phyloP scores from a whole-genome alignment of 2,113 vertebrate species.

The Xyrauchen texanus region DNA sequence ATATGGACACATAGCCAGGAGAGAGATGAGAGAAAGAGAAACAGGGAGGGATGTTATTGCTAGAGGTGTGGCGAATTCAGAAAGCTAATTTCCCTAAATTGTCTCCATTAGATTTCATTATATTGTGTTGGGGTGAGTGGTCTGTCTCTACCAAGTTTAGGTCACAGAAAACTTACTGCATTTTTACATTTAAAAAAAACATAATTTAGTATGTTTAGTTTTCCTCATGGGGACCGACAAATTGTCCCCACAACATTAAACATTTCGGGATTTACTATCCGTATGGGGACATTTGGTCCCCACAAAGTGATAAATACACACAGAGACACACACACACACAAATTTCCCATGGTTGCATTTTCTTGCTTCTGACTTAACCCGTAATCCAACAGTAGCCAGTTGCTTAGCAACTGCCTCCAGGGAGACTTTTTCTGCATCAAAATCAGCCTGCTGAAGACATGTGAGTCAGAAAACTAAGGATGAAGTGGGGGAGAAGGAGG shows the following conservation, averaged over 20 bases:
- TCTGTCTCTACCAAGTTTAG: background rate
- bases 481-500: slow-evolving; percentile 22
- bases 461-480: slow-evolving; percentile 49
- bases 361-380: slow-evolving; percentile 67
- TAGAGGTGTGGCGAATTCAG: background rate
- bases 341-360: slow-evolving; percentile 45
- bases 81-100: background rate
- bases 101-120: slow-evolving; percentile 4
- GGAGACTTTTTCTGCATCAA: slow-evolving; percentile 65
- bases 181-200: too few relatives aligned
- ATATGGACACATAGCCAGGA: background rate
- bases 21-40: too few relatives aligned
- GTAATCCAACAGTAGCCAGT: slow-evolving; percentile 68
- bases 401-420: slow-evolving; percentile 78
- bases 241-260: too few relatives aligned
- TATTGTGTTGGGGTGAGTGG: background rate
- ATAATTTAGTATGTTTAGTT: too few relatives aligned
- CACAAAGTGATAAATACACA: too few relatives aligned
- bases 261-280: too few relatives aligned
- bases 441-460: slow-evolving; percentile 63
- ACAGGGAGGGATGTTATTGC: background rate
- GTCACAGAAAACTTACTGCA: too few relatives aligned
- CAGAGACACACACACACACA: too few relatives aligned
- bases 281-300: too few relatives aligned
- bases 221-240: too few relatives aligned